These are phyloP conservation scores for Sphaerophoria rueppellii DNA, from an alignment of 2,888 invertebrate genomes.

Conservation along the genomic window DNA sequence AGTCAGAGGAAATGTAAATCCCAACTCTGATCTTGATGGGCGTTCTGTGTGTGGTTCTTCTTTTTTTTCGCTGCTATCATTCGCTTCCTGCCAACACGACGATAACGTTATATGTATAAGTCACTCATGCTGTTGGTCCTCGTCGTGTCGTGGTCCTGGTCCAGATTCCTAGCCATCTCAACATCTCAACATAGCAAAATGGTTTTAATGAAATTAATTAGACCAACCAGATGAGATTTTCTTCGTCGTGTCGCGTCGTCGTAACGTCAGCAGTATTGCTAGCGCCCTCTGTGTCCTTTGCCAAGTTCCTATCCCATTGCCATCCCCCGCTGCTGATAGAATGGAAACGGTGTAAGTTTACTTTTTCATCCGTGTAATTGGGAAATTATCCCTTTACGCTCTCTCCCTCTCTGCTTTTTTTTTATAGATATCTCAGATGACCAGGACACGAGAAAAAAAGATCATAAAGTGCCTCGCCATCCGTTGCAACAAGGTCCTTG, in stretches of 20 bases:
- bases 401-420: background rate
- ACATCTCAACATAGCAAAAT: constrained; percentile 57
- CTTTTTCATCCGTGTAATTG: constrained; percentile 74
- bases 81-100: constrained; percentile 8
- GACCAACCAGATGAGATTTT: constrained; percentile 73
- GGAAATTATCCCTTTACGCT: constrained; percentile 66
- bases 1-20: constrained; percentile 14
- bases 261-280: constrained; percentile 26
- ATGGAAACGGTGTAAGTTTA: constrained; percentile 66
- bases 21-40: constrained; percentile 9
- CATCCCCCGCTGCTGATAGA: background rate
- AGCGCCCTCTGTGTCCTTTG: constrained; percentile 4
- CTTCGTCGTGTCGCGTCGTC: constrained; percentile 36
- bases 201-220: constrained; percentile 73
- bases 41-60: constrained; percentile 42
- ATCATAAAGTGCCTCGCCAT: constrained; percentile 53
- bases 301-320: background rate
- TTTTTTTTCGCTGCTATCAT: constrained; percentile 19
- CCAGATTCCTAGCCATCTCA: constrained; percentile 11
- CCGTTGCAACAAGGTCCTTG: constrained; percentile 56
- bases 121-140: too few species aligned
- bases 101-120: too few species aligned
- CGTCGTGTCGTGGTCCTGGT: background rate
- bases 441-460: constrained; percentile 20
- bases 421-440: constrained; percentile 5